These are phyloP conservation scores for Drosophila silvestris DNA, from an alignment of 2,888 invertebrate genomes.

Conservation along the genomic window DNA sequence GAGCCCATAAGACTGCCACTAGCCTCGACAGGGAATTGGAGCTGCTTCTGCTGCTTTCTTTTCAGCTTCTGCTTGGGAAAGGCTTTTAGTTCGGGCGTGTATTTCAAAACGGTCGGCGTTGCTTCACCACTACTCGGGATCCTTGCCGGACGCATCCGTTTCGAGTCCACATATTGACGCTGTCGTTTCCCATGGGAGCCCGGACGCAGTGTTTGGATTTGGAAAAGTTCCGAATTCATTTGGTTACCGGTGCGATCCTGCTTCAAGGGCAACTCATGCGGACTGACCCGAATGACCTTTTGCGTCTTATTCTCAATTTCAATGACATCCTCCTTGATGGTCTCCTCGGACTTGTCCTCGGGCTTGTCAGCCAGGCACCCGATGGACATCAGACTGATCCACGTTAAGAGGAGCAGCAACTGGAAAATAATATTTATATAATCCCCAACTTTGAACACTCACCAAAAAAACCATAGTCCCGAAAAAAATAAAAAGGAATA, in stretches of 20 bases:
- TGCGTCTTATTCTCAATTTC: conserved; percentile 77
- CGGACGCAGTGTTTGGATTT: conserved; percentile 75
- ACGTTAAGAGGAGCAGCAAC: conserved; percentile 35
- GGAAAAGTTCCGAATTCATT: conserved; percentile 79
- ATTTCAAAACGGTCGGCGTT: conserved; percentile 65
- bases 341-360: conserved; percentile 38
- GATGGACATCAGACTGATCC: conserved; percentile 10
- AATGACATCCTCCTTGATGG: conserved; percentile 81
- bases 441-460: conserved; percentile 2
- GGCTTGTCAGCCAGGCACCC: conserved; percentile 18
- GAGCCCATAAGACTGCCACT: conserved; percentile 42
- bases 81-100: conserved; percentile 64
- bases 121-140: conserved; percentile 47
- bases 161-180: conserved; percentile 69
- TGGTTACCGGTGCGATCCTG: conserved; percentile 57
- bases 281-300: conserved; percentile 82
- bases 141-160: conserved; percentile 62
- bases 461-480: not conserved
- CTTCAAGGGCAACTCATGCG: conserved; percentile 76
- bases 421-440: conserved; percentile 7
- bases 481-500: not conserved
- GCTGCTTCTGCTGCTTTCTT: conserved; percentile 74
- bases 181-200: conserved; percentile 41
- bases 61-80: conserved; percentile 72
- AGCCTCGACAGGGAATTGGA: conserved; percentile 74